Conservation (phyloP, 2,113 vertebrate genomes). For the Oreochromis niloticus region DNA sequence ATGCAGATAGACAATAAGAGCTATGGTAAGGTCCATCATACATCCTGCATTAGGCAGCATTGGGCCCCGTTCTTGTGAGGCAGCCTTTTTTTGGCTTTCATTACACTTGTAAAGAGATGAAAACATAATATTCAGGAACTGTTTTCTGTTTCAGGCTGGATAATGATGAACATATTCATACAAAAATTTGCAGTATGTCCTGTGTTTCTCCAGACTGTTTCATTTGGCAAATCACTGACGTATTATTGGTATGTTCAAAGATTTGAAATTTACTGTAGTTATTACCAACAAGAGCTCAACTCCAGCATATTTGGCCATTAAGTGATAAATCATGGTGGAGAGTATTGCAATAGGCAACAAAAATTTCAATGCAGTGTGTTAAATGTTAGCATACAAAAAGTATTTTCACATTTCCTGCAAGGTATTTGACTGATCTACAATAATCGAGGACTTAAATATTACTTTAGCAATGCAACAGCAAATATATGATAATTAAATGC, state of each 20-base stretch:
- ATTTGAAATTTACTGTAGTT: not conserved
- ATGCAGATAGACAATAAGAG: not conserved
- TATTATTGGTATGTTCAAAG: not conserved
- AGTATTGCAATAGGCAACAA: not conserved
- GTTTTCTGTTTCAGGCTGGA: not conserved
- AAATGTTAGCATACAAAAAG: not conserved
- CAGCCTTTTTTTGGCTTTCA: not conserved
- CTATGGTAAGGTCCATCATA: not conserved
- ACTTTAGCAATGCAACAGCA: not conserved
- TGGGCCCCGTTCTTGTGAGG: not conserved
- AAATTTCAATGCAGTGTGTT: not conserved
- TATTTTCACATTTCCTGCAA: not conserved
- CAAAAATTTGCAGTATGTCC: not conserved
- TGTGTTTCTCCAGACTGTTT: not conserved
- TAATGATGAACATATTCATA: not conserved
- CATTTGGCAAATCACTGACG: not conserved
- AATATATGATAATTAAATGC: not conserved
- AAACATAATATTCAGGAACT: not conserved
- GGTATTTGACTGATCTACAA: not conserved
- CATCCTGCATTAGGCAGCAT: not conserved
- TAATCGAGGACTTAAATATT: rapidly evolving
- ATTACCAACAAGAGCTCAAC: not conserved
- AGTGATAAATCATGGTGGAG: not conserved
- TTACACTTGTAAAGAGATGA: not conserved
- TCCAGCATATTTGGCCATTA: not conserved